These are phyloP conservation scores for Xenotilapia flavipinnis DNA, from an alignment of 2,113 vertebrate genomes.

Conservation along the genomic window DNA sequence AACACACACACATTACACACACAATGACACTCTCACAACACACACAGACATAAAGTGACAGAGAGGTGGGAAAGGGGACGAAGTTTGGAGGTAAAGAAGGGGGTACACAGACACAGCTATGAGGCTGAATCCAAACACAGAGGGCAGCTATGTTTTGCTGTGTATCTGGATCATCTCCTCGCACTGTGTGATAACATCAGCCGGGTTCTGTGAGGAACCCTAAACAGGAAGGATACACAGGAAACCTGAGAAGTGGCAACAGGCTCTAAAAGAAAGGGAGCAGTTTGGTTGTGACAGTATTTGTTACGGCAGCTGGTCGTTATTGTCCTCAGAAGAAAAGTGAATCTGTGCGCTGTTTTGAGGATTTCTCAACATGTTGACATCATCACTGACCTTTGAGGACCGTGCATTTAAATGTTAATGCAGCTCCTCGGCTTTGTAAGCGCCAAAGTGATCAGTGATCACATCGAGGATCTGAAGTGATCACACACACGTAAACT, in stretches of 20 bases:
- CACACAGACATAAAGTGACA: background rate
- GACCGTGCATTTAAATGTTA: background rate
- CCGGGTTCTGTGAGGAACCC: background rate
- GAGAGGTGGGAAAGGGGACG: background rate
- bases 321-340: background rate
- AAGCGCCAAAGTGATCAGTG: background rate
- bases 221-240: background rate
- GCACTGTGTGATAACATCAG: background rate
- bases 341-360: background rate
- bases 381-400: background rate
- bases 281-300: background rate
- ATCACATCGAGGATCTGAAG: background rate
- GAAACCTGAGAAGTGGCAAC: background rate
- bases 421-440: background rate
- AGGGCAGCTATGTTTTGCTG: background rate
- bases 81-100: background rate
- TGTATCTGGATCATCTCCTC: background rate
- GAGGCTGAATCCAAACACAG: background rate
- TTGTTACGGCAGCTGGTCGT: background rate
- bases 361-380: background rate
- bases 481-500: background rate
- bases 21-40: slow-evolving; percentile 24
- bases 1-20: slow-evolving; percentile 42
- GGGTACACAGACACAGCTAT: background rate
- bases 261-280: background rate